These are phyloP conservation scores for Circaetus gallicus DNA, from an alignment of 2,113 vertebrate species.

Conservation along the genomic window DNA sequence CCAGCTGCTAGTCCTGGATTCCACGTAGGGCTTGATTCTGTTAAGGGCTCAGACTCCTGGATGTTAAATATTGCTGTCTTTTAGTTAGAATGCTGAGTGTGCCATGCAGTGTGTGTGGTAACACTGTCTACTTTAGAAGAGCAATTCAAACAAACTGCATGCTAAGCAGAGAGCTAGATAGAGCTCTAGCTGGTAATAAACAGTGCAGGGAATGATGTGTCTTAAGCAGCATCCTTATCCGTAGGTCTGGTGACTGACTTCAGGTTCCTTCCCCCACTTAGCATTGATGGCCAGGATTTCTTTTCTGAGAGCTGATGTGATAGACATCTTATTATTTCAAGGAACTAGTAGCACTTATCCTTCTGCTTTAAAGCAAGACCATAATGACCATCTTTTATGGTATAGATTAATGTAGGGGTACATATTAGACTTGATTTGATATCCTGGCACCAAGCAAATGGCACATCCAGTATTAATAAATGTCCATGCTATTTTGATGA, in stretches of 20 bases:
- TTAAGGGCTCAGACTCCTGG: neutral
- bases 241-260: neutral
- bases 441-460: neutral
- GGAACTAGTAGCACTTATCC: neutral
- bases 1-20: neutral
- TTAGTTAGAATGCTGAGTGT: neutral
- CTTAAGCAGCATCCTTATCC: neutral
- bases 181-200: neutral
- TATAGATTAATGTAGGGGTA: neutral
- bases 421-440: neutral
- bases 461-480: neutral
- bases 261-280: neutral
- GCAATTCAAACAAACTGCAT: neutral
- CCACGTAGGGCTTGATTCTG: neutral
- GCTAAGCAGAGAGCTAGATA: neutral
- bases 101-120: rapidly evolving
- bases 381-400: neutral
- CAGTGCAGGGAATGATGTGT: neutral
- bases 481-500: neutral
- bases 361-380: neutral
- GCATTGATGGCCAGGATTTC: neutral
- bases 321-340: neutral
- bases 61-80: neutral
- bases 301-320: neutral
- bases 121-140: neutral